These are phyloP conservation scores for Miniopterus natalensis DNA, from an alignment of 2,113 vertebrate species.

Conservation along the genomic window DNA sequence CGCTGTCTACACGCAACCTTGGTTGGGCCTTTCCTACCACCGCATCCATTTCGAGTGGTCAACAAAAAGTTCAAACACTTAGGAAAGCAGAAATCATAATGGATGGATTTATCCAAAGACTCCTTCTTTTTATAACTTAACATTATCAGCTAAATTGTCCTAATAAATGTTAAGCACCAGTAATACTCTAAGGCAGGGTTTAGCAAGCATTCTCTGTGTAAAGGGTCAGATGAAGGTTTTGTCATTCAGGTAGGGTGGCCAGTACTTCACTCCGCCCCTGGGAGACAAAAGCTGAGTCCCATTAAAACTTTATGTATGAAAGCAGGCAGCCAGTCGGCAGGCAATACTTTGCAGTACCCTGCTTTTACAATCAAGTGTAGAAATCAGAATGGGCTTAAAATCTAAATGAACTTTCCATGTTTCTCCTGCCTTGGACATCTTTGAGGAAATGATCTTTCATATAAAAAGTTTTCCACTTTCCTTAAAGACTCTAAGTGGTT, in stretches of 20 bases:
- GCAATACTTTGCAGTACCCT: background rate
- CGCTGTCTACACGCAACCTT: background rate
- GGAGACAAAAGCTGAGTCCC: background rate
- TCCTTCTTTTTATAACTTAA: background rate
- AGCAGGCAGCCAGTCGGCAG: background rate
- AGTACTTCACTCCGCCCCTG: background rate
- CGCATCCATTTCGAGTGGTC: background rate
- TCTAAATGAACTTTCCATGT: conserved; percentile 44
- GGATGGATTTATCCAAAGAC: background rate
- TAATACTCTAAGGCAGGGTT: background rate
- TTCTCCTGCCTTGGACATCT: conserved; percentile 56
- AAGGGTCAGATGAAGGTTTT: background rate
- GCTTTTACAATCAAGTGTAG: background rate
- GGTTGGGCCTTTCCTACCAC: background rate
- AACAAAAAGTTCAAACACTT: background rate
- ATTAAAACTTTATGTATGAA: background rate
- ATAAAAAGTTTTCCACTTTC: conserved; percentile 62
- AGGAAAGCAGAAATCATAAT: background rate
- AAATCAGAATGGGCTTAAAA: background rate
- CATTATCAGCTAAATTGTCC: background rate
- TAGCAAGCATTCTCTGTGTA: background rate
- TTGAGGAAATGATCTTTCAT: conserved; percentile 69
- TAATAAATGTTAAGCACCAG: background rate
- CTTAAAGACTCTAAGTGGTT: conserved; percentile 48
- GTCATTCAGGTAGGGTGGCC: background rate